Conservation (phyloP, 2,888 invertebrate genomes). For the Synanthedon vespiformis region DNA sequence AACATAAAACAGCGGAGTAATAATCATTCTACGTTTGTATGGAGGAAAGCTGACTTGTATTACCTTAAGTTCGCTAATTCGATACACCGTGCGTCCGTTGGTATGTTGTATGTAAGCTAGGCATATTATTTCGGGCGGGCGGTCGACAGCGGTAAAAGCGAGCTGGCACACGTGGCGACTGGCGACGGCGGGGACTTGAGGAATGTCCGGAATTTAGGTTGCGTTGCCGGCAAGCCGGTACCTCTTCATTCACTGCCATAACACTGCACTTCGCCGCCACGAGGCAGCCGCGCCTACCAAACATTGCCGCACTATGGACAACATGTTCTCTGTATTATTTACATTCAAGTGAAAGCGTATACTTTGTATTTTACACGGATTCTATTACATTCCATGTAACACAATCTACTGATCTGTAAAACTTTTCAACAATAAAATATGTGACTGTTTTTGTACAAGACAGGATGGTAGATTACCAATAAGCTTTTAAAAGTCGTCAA, state of each 20-base stretch:
- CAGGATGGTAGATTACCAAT: too few species aligned
- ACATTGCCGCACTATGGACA: not conserved
- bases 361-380: too few species aligned
- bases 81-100: constrained; percentile 40
- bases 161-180: constrained; percentile 56
- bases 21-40: too few species aligned
- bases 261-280: constrained; percentile 41
- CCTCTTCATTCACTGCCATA: constrained; percentile 66
- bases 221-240: constrained; percentile 65
- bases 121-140: constrained; percentile 51
- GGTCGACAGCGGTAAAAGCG: constrained; percentile 53
- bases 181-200: constrained; percentile 48
- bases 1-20: too few species aligned
- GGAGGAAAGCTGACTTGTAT: too few species aligned
- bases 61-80: constrained; percentile 40
- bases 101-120: constrained; percentile 41
- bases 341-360: not conserved
- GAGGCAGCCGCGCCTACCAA: constrained; percentile 1
- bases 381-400: too few species aligned
- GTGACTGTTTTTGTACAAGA: too few species aligned
- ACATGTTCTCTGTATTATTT: not conserved
- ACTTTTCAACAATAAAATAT: too few species aligned
- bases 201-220: constrained; percentile 69
- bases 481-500: too few species aligned
- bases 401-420: not conserved